phyloP scores from a whole-genome alignment of 2,888 invertebrate genomes.

The Tetramorium bicarinatum region DNA sequence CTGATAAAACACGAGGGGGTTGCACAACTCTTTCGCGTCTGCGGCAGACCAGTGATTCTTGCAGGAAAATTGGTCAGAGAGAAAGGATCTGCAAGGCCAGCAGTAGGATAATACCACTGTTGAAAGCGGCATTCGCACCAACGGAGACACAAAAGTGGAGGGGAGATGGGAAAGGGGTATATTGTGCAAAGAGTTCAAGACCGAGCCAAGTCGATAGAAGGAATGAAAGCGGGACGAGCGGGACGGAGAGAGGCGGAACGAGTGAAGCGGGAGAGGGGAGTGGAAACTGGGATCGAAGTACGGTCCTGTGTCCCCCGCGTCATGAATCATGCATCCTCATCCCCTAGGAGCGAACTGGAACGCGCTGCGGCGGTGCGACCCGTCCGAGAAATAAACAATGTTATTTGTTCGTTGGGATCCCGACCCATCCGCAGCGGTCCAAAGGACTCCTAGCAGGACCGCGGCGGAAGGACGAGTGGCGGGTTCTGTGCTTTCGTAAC shows the following conservation, averaged over 20 bases:
- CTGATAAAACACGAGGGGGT: conserved; percentile 34
- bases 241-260: conserved; percentile 28
- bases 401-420: conserved; percentile 81
- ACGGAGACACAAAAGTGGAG: conserved; percentile 43
- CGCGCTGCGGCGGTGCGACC: conserved; percentile 74
- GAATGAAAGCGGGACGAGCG: conserved; percentile 22
- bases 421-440: conserved; percentile 72
- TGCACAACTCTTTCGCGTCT: conserved; percentile 17
- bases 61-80: conserved; percentile 76
- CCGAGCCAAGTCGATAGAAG: conserved; percentile 34
- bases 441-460: conserved; percentile 68
- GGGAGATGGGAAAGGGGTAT: not conserved
- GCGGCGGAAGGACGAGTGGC: conserved; percentile 68
- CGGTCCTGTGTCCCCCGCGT: conserved; percentile 77
- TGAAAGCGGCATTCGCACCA: conserved; percentile 51
- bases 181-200: conserved; percentile 50
- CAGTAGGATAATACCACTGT: conserved; percentile 61
- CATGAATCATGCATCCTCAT: conserved; percentile 84
- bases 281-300: conserved; percentile 70
- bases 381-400: conserved; percentile 83
- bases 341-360: conserved; percentile 76
- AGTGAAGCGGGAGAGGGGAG: conserved; percentile 31
- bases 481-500: conserved; percentile 66
- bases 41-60: conserved; percentile 15
- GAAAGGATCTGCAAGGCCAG: conserved; percentile 67